Percentiles rank a stretch among this genome's conserved stretches.
Evolutionary conservation across 2,888 invertebrate genomes (phyloP).

Genomic region (Rotaria socialis): DNA sequence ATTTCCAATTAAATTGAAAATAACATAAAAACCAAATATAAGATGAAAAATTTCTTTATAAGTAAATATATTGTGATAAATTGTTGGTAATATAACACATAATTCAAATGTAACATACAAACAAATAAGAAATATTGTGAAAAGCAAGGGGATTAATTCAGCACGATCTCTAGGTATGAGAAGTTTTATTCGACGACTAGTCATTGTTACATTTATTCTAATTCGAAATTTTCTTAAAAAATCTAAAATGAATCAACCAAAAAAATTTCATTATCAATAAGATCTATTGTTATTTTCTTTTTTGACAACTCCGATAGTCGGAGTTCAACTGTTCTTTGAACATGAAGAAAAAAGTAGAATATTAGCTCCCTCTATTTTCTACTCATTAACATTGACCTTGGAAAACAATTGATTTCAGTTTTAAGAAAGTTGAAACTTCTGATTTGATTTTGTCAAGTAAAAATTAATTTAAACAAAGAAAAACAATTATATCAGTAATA

Average conservation of each 20-base stretch:
- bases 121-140: background rate
- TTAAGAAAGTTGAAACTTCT: too few relatives aligned
- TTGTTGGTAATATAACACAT: background rate
- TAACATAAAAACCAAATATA: slow-evolving; percentile 17
- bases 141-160: background rate
- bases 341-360: too few relatives aligned
- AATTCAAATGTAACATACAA: slow-evolving; percentile 3
- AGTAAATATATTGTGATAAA: slow-evolving; percentile 10
- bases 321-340: too few relatives aligned
- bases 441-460: too few relatives aligned
- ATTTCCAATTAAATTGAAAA: slow-evolving; percentile 32
- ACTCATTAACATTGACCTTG: too few relatives aligned
- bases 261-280: too few relatives aligned
- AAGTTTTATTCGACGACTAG: background rate
- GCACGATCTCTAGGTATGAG: background rate
- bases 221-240: background rate
- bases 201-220: too few relatives aligned
- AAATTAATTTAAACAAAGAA: background rate
- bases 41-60: slow-evolving; percentile 22
- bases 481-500: background rate
- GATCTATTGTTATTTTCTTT: too few relatives aligned
- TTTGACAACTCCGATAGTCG: too few relatives aligned
- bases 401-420: too few relatives aligned
- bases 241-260: background rate
- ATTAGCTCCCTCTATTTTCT: too few relatives aligned